phyloP scores from a whole-genome alignment of 2,888 invertebrate species.

The Brenthis daphne region DNA sequence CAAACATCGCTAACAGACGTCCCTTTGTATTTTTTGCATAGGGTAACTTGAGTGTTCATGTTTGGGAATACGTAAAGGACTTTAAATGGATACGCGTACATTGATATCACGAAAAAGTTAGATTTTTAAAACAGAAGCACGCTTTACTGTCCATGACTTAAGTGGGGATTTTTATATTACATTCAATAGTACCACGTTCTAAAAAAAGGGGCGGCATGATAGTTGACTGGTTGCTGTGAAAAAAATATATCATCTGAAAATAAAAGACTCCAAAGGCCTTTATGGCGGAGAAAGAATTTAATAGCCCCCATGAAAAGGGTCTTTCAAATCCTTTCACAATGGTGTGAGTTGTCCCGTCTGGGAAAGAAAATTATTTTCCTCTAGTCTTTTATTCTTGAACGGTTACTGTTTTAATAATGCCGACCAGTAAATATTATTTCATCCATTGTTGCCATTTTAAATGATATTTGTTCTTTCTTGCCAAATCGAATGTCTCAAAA shows the following conservation, averaged over 20 bases:
- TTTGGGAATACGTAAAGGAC: slow-evolving; percentile 5
- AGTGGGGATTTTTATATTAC: slow-evolving; percentile 45
- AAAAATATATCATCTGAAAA: slow-evolving; percentile 43
- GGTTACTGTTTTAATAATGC: slow-evolving; percentile 54
- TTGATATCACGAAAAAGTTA: neutral
- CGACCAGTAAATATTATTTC: slow-evolving; percentile 40
- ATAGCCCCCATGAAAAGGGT: slow-evolving; percentile 57
- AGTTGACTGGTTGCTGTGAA: slow-evolving; percentile 26
- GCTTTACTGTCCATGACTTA: slow-evolving; percentile 55
- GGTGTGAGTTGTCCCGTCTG: slow-evolving; percentile 65
- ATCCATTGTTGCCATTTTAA: slow-evolving; percentile 22
- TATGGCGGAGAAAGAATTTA: slow-evolving; percentile 48
- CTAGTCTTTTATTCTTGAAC: slow-evolving; percentile 60
- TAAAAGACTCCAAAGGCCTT: slow-evolving; percentile 40
- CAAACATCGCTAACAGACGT: slow-evolving; percentile 64
- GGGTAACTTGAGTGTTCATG: slow-evolving; percentile 7
- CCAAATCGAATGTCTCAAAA: slow-evolving; percentile 52
- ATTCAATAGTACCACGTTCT: neutral
- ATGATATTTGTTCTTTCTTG: slow-evolving; percentile 8
- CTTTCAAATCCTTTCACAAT: slow-evolving; percentile 75
- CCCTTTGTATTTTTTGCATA: slow-evolving; percentile 22
- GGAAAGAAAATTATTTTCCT: slow-evolving; percentile 73
- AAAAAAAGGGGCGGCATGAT: slow-evolving; percentile 8
- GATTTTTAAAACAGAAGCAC: slow-evolving; percentile 13
- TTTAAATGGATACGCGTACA: neutral